phyloP scores from a whole-genome alignment of 1,140 invertebrate species.

The Drosophila pectinifera region DNA sequence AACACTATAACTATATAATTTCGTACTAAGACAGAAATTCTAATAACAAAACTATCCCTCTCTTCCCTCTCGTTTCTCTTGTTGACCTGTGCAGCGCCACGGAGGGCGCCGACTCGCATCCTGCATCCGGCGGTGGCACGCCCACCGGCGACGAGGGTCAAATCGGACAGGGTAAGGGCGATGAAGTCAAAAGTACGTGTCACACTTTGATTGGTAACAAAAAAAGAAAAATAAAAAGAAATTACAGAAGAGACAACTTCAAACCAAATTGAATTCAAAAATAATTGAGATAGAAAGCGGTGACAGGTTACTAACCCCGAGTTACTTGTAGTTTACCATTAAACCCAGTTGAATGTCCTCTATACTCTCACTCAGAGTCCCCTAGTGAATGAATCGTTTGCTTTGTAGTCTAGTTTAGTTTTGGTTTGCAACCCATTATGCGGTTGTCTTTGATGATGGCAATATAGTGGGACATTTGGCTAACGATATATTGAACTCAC shows the following conservation, averaged over 20 bases:
- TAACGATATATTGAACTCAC: slow-evolving; percentile 18
- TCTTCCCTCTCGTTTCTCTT: slow-evolving; percentile 16
- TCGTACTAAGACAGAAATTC: neutral
- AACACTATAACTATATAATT: slow-evolving; percentile 1
- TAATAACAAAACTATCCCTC: slow-evolving; percentile 1
- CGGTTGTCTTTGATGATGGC: slow-evolving; percentile 18
- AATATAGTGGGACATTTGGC: neutral
- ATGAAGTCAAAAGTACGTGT: slow-evolving; percentile 84
- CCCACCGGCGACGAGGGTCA: slow-evolving; percentile 92
- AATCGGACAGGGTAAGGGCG: slow-evolving; percentile 91
- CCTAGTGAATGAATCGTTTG: slow-evolving; percentile 33
- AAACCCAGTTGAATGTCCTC: slow-evolving; percentile 6
- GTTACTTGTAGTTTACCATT: slow-evolving; percentile 34
- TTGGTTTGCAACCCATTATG: slow-evolving; percentile 38
- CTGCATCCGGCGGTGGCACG: slow-evolving; percentile 90
- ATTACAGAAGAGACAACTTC: slow-evolving; percentile 42
- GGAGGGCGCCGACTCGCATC: slow-evolving; percentile 93
- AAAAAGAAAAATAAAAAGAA: slow-evolving; percentile 29
- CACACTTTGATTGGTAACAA: slow-evolving; percentile 75
- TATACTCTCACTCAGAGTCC: slow-evolving; percentile 11
- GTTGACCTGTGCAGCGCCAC: slow-evolving; percentile 88
- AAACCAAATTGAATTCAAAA: slow-evolving; percentile 36
- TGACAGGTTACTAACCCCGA: slow-evolving; percentile 78
- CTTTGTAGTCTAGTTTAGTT: slow-evolving; percentile 69
- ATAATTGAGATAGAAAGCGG: slow-evolving; percentile 60